Conservation (phyloP, 2,888 invertebrate species). For the Dyspetes luteomarginatus region DNA sequence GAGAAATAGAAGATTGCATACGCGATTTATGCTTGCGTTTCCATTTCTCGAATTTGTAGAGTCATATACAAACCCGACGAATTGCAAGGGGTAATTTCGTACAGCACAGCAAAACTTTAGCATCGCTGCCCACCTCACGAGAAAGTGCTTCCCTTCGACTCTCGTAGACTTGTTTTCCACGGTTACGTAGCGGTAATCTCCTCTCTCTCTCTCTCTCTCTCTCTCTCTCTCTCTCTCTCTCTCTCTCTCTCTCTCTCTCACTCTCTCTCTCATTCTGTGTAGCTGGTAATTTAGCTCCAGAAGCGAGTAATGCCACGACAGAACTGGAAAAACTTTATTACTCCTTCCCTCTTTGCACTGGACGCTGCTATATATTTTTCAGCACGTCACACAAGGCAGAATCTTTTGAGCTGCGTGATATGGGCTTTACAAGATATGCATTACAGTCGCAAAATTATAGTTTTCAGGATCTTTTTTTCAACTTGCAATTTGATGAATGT, state of each 20-base stretch:
- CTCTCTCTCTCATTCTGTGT: constrained; percentile 56
- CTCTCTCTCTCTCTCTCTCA: constrained; percentile 62
- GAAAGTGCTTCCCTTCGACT: constrained; percentile 72
- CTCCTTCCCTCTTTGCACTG: not conserved
- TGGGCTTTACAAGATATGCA: not conserved
- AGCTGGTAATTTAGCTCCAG: no score
- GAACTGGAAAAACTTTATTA: constrained; percentile 37
- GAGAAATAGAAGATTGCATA: not conserved
- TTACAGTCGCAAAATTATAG: constrained; percentile 18
- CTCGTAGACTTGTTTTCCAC: constrained; percentile 76
- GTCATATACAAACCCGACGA: constrained; percentile 29
- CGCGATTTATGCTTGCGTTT: not conserved
- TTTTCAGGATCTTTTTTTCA: constrained; percentile 10
- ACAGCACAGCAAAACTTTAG: constrained; percentile 10
- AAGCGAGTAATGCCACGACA: constrained; percentile 17
- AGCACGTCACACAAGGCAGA: not conserved
- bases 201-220: constrained; percentile 62
- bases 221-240: constrained; percentile 62
- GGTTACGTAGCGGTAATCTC: constrained; percentile 72
- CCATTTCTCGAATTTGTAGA: not conserved
- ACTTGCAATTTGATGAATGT: constrained; percentile 32
- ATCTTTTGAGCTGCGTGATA: constrained; percentile 20
- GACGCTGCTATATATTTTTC: constrained; percentile 37
- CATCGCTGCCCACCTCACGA: constrained; percentile 61
- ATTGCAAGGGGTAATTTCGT: constrained; percentile 40